Evolutionary conservation across 2,797 vertebrate genomes (phyloP), one percentile per base, ranked within the genome.

Genomic region (Phrynocephalus guinanensis): DNA sequence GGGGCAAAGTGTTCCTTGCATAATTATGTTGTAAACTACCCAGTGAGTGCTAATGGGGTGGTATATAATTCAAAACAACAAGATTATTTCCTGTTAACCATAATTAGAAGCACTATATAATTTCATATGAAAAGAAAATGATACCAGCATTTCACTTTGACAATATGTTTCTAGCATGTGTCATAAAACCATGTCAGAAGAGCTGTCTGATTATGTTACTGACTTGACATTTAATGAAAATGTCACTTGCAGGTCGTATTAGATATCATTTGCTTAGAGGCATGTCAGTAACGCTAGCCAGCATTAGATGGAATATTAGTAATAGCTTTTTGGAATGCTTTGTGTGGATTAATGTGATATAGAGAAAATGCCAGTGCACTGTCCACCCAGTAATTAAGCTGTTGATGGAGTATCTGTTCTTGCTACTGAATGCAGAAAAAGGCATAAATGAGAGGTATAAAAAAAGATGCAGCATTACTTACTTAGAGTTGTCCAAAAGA

Each of bases 181-280:
- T 68, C 72, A 56, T 60, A 77, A 77, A 67, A 86, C 71, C 70
- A 81, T 50, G 18, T 73, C 78, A 30, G 56, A 75, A 22, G 28
- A 70, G 72, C 80, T 87, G 80, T 83, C 80, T 87, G 44, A 78
- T 56, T 87, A 63, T 87, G 80, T 83, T 87, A 83, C 72, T 82
- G 71, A 28, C 38, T 87, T 30, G 28, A 78, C 63, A 83, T 83
- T 77, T 87, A 83, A 22, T 38, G 48, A 16, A 87, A 83, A 77
- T 83, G 44, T 78, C 73, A 70, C 48, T 70, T 83, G 80, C 80
- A 78, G 80, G 72, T 78, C 6, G 0, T 56, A 70, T 83, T 77
- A 76, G 60, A 83, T 48, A 63, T 70, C 8, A 38, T 48, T 87
- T 68, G 48, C 72, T 83, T 48, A 77, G 48, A 83, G 80, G 72